Evolutionary conservation across 1,140 invertebrate genomes (phyloP).

Genomic region (Acyrthosiphon pisum): DNA sequence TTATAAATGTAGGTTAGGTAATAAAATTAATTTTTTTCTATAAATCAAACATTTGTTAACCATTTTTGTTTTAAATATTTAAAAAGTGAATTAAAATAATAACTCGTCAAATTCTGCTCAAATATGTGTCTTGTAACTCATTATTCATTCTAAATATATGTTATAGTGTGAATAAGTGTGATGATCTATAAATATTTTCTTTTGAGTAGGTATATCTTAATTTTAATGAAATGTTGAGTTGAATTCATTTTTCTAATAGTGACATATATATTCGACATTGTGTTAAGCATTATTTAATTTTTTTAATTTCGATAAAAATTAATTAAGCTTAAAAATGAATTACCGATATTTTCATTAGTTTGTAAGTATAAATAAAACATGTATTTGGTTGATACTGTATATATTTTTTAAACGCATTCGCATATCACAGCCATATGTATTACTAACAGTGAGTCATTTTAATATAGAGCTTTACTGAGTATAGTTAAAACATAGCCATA

Average conservation of each 20-base stretch:
- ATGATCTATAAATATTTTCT: conserved; percentile 26
- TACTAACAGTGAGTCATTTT: background rate
- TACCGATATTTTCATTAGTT: background rate
- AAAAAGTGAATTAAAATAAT: conserved; percentile 5
- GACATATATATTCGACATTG: background rate
- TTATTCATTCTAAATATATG: conserved; percentile 1
- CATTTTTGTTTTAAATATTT: background rate
- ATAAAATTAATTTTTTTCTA: conserved; percentile 19
- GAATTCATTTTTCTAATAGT: background rate
- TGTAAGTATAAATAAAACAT: background rate
- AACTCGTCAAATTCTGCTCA: background rate
- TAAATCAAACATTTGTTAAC: conserved; percentile 2
- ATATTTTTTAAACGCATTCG: background rate
- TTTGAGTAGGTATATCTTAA: background rate
- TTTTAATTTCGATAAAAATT: background rate
- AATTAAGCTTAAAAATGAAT: background rate
- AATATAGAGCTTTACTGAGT: background rate
- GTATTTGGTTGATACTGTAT: background rate
- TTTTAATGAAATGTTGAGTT: background rate
- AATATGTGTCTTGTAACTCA: conserved; percentile 2
- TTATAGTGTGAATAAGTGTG: background rate
- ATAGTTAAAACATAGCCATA: background rate
- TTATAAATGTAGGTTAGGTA: background rate
- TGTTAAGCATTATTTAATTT: background rate
- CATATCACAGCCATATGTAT: background rate